Evolutionary conservation across 2,113 vertebrate genomes (phyloP), one percentile per base, ranked within the genome.

Genomic region (Ctenomys sociabilis): DNA sequence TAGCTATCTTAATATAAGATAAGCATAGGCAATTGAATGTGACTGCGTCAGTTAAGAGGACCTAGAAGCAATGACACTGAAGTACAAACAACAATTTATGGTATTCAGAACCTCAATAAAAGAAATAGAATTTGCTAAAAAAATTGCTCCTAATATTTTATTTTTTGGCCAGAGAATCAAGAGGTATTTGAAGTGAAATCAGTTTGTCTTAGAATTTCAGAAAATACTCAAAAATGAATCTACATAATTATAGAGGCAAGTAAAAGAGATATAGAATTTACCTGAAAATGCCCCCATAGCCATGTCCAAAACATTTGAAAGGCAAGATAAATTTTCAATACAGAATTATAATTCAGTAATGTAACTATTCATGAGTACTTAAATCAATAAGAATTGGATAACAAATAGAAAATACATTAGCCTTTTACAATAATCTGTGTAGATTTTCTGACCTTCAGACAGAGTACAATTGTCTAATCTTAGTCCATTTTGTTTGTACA

Each of bases 341-440:
- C 66, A 52, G 11, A 22, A 64, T 90, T 43, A 91, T 93, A 91
- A 88, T 37, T 37, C 70, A 91, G 43, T 26, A 59, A 57, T 37
- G 49, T 16, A 85, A 52, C 66, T 61, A 72, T 43, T 19, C 16
- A 32, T 4, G 7, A 59, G 21, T 78, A n/a, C 28, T 32, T 19
- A 94, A 81, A 85, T 26, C 85, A 66, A 35, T 8, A 66, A 26
- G 57, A 21, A 63, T 59, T 80, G 9, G 73, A 32, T 35, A 90
- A 90, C 9, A 82, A 57, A 85, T 35, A 70, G 57, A 93, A 90
- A 94, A 78, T 1, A 90, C 30, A 96, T 7, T 72, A 35, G 73
- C 16, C 11, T 7, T 61, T 70, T 49, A 14, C 92, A 84, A 54
- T 59, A 54, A 85, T 35, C 70, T 77, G 40, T 61, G 7, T n/a